Conservation (phyloP, 23 tunicate genomes). For the Phallusia fumigata region DNA sequence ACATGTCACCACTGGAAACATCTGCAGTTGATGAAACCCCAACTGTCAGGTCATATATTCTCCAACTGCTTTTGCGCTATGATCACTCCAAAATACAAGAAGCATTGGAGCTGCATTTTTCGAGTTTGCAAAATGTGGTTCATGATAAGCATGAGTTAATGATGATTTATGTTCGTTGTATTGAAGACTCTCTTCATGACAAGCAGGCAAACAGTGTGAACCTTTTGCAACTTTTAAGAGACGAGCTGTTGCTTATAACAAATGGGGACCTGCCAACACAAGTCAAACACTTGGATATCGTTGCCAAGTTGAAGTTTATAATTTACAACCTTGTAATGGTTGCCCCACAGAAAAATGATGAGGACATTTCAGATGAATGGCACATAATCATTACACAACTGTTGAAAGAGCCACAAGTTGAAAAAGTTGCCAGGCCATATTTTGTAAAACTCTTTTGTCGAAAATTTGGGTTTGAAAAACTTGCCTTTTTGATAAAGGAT, state of each 20-base stretch:
- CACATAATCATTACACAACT: too few species aligned
- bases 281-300: slow-evolving; percentile 22
- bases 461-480: too few species aligned
- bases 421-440: too few species aligned
- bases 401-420: too few species aligned
- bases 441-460: too few species aligned
- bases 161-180: slow-evolving; percentile 36
- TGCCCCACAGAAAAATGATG: too few species aligned
- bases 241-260: neutral
- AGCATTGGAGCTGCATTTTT: slow-evolving; percentile 25
- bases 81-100: slow-evolving; percentile 7
- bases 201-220: neutral
- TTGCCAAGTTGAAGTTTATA: slow-evolving; percentile 15
- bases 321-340: neutral
- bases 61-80: slow-evolving; percentile 40
- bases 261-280: neutral
- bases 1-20: slow-evolving; percentile 23
- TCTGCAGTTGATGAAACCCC: slow-evolving; percentile 46
- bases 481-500: too few species aligned
- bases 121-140: slow-evolving; percentile 12
- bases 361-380: too few species aligned
- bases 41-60: slow-evolving; percentile 42
- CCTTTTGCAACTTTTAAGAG: neutral
- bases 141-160: slow-evolving; percentile 26
- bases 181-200: slow-evolving; percentile 31